These are phyloP conservation scores for Poecilus cupreus DNA, from an alignment of 2,888 invertebrate species.

Conservation along the genomic window DNA sequence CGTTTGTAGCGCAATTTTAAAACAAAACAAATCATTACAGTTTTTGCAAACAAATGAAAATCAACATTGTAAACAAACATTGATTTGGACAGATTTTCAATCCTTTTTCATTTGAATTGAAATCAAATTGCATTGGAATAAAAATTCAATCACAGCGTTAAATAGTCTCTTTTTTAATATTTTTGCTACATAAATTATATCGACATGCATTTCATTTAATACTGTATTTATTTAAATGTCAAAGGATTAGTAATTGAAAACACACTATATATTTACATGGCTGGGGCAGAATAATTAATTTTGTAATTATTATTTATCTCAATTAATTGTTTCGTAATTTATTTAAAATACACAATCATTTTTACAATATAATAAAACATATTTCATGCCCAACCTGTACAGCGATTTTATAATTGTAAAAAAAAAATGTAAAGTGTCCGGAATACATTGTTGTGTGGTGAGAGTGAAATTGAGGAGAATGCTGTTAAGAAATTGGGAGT, in stretches of 20 bases:
- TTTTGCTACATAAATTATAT: slow-evolving; percentile 27
- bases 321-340: slow-evolving; percentile 5
- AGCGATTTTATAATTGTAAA: no score
- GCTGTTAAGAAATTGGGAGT: no score
- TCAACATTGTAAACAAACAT: slow-evolving; percentile 37
- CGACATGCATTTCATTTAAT: slow-evolving; percentile 2
- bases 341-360: not conserved
- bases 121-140: slow-evolving; percentile 22
- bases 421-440: no score
- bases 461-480: no score
- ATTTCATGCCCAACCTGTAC: not conserved
- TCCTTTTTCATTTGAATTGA: slow-evolving; percentile 13
- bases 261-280: not conserved
- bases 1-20: slow-evolving; percentile 22
- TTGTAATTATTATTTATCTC: slow-evolving; percentile 24
- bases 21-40: slow-evolving; percentile 40
- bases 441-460: no score
- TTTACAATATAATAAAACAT: not conserved
- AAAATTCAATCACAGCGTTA: slow-evolving; percentile 3
- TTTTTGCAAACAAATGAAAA: slow-evolving; percentile 35
- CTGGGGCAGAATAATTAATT: not conserved
- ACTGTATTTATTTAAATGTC: slow-evolving; percentile 14
- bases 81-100: slow-evolving; percentile 40
- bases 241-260: slow-evolving; percentile 23
- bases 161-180: slow-evolving; percentile 4